A percentile compares a stretch with the other conserved stretches of the same genome.
Evolutionary conservation across 2,888 invertebrate genomes (phyloP).

Genomic region (Craniophora ligustri): DNA sequence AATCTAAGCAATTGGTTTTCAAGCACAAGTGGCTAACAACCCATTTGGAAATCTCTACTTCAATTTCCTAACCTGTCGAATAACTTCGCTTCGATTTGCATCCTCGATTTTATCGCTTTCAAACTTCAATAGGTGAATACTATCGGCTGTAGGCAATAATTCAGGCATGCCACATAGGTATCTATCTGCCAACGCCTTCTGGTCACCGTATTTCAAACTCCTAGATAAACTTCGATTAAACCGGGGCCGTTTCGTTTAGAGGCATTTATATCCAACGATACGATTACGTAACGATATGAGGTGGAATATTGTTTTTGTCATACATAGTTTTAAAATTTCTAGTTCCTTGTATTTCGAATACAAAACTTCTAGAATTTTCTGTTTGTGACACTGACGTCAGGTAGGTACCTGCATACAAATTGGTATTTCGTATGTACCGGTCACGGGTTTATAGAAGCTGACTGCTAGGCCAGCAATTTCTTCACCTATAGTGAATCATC

Average conservation of each 20-base stretch:
- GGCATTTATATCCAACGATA: slow-evolving; percentile 47
- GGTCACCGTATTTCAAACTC: slow-evolving; percentile 64
- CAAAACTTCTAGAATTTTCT: too few relatives aligned
- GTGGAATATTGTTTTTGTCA: too few relatives aligned
- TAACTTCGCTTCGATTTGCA: slow-evolving; percentile 26
- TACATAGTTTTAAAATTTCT: neutral
- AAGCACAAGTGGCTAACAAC: neutral
- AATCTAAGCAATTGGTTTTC: neutral
- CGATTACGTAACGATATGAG: slow-evolving; percentile 43
- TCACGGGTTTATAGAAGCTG: too few relatives aligned
- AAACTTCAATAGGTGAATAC: slow-evolving; percentile 23
- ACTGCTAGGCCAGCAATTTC: too few relatives aligned
- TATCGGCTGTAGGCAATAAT: slow-evolving; percentile 35
- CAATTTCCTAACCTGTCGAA: neutral
- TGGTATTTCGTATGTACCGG: too few relatives aligned
- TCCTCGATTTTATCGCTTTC: slow-evolving; percentile 21
- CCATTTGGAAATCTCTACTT: slow-evolving; percentile 2
- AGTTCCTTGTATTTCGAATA: neutral
- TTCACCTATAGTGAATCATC: too few relatives aligned
- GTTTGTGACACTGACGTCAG: too few relatives aligned
- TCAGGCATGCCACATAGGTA: slow-evolving; percentile 41
- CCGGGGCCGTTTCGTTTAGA: slow-evolving; percentile 27
- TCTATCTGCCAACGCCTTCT: slow-evolving; percentile 50
- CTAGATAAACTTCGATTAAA: slow-evolving; percentile 69
- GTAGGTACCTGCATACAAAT: too few relatives aligned